Percentiles rank a stretch among this genome's conserved stretches.
These are phyloP conservation scores for Aphodius sticticus DNA, from an alignment of 2,888 invertebrate genomes.

Conservation along the genomic window DNA sequence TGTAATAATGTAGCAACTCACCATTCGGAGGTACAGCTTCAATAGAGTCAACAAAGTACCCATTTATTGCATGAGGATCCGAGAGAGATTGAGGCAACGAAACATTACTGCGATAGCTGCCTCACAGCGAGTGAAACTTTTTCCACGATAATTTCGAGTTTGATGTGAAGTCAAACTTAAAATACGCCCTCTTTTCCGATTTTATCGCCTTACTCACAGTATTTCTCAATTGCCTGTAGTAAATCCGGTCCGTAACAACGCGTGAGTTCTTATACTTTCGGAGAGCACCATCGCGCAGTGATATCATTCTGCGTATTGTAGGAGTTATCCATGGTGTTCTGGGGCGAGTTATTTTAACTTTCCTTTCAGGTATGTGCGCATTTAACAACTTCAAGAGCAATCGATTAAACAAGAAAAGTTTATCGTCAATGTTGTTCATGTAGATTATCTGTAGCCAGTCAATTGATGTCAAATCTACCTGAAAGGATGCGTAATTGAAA, in stretches of 20 bases:
- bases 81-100: constrained; percentile 8
- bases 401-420: background rate
- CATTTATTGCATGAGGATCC: constrained; percentile 14
- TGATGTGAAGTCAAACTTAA: background rate
- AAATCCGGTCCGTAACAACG: background rate
- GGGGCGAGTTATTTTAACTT: background rate
- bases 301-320: background rate
- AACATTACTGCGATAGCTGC: background rate
- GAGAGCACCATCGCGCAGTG: background rate
- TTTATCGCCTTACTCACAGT: background rate
- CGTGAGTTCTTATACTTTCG: background rate
- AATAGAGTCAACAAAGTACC: constrained; percentile 7
- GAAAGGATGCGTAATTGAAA: background rate
- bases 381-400: background rate
- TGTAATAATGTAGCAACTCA: background rate
- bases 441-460: background rate
- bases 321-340: background rate
- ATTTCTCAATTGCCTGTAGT: background rate
- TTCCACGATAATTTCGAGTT: background rate
- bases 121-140: background rate
- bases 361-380: background rate
- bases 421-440: background rate
- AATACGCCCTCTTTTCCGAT: background rate
- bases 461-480: background rate
- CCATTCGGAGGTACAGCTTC: constrained; percentile 1